Conservation (phyloP, 2,888 invertebrate species). For the Caprella mutica region DNA sequence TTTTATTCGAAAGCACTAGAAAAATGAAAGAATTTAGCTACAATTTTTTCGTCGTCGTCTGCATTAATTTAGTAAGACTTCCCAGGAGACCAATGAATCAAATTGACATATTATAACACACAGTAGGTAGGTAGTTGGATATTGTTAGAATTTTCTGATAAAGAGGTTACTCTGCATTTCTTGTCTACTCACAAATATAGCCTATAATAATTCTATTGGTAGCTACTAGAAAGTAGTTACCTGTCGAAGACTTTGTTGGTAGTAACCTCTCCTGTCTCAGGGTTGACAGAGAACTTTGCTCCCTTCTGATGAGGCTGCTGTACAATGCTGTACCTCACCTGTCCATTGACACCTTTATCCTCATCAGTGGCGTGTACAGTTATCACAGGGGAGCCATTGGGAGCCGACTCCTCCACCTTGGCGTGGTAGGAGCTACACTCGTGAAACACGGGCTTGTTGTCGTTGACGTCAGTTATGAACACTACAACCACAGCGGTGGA, state of each 20-base stretch:
- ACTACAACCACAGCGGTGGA: conserved; percentile 91
- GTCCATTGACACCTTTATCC: conserved; percentile 90
- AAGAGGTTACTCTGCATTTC: not conserved
- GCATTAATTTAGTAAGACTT: too few relatives aligned
- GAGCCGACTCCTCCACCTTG: conserved; percentile 86
- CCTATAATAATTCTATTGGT: too few relatives aligned
- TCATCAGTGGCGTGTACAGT: conserved; percentile 74
- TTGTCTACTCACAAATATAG: too few relatives aligned
- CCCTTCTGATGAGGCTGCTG: conserved; percentile 91
- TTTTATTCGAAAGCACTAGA: too few relatives aligned
- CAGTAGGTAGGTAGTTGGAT: not conserved
- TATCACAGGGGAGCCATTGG: conserved; percentile 55
- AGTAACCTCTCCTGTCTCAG: conserved; percentile 85
- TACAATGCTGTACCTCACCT: conserved; percentile 82
- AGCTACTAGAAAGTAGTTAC: too few relatives aligned
- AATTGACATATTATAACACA: too few relatives aligned
- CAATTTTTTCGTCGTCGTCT: too few relatives aligned
- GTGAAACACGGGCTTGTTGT: conserved; percentile 90
- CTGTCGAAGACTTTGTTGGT: conserved; percentile 60
- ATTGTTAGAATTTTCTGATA: not conserved
- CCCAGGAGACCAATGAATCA: too few relatives aligned
- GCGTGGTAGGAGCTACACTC: conserved; percentile 86
- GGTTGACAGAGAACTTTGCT: conserved; percentile 88
- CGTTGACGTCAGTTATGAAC: conserved; percentile 93
- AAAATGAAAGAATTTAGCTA: too few relatives aligned